Conservation (phyloP, 1,140 invertebrate genomes). For the Agrilus planipennis region DNA sequence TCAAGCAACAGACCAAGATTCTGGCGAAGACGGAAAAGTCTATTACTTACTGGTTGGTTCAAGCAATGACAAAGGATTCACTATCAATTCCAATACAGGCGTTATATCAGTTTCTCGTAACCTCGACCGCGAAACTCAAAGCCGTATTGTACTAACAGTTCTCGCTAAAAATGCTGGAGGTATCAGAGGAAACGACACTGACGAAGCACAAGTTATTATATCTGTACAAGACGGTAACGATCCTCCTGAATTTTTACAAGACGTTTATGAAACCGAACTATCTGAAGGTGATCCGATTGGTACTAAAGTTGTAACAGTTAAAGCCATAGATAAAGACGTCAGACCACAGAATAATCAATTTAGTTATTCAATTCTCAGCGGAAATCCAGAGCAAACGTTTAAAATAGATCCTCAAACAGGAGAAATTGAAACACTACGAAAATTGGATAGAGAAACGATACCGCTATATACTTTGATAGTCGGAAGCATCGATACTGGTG, state of each 20-base stretch:
- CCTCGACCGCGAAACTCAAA: conserved; percentile 84
- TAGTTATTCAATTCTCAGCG: conserved; percentile 77
- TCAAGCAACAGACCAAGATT: conserved; percentile 82
- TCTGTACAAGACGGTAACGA: conserved; percentile 92
- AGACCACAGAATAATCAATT: conserved; percentile 85
- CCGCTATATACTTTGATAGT: conserved; percentile 69
- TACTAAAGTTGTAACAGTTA: conserved; percentile 63
- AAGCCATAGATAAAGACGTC: conserved; percentile 85
- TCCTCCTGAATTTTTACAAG: conserved; percentile 78
- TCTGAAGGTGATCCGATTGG: conserved; percentile 65
- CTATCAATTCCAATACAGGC: conserved; percentile 73
- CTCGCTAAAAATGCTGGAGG: conserved; percentile 90
- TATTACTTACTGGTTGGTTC: conserved; percentile 88
- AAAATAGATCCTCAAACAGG: conserved; percentile 80
- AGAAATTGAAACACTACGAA: conserved; percentile 61
- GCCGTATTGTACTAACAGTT: conserved; percentile 77
- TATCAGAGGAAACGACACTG: conserved; percentile 87
- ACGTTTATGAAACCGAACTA: conserved; percentile 60
- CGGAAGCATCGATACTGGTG: conserved; percentile 79
- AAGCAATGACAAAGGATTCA: conserved; percentile 85
- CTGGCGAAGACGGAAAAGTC: conserved; percentile 82
- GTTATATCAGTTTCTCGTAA: conserved; percentile 69
- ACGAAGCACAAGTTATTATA: conserved; percentile 86
- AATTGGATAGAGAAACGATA: conserved; percentile 72
- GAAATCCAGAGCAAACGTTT: conserved; percentile 72